Percentiles rank a stretch among this genome's conserved stretches.
phyloP scores from a whole-genome alignment of 2,888 invertebrate species.

The Agrilus mali region DNA sequence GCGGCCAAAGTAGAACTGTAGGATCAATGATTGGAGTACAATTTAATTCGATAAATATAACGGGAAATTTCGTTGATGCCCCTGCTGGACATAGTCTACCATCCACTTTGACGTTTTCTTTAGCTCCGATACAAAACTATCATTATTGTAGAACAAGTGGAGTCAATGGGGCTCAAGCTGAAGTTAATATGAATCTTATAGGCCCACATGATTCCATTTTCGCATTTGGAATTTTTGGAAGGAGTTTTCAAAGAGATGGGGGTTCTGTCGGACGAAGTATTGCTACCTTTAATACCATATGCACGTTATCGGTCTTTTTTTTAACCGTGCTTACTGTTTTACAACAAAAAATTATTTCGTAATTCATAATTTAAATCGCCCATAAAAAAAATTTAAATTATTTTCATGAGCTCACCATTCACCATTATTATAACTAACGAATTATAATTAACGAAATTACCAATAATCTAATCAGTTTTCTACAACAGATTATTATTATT shows the following conservation, averaged over 20 bases:
- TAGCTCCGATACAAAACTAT: conserved; percentile 13
- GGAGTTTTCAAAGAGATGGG: conserved; percentile 13
- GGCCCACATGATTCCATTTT: conserved; percentile 11
- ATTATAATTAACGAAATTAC: no score
- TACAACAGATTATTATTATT: no score
- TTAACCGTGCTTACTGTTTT: no score
- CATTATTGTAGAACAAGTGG: conserved; percentile 14
- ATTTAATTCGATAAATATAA: conserved; percentile 12
- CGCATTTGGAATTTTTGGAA: conserved; percentile 17
- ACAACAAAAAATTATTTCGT: no score
- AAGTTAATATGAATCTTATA: conserved; percentile 12
- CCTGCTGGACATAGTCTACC: conserved; percentile 12
- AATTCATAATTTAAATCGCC: no score
- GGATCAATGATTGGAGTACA: conserved; percentile 2
- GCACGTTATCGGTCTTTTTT: no score
- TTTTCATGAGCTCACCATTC: no score
- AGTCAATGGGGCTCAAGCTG: conserved; percentile 7
- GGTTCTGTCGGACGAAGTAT: not conserved
- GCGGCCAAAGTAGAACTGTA: conserved; percentile 9
- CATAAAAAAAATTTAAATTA: no score
- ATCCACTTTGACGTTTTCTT: conserved; percentile 13
- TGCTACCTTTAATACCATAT: not conserved
- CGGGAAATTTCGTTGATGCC: conserved; percentile 6
- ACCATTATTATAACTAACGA: no score
- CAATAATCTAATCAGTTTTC: no score